phyloP scores from a whole-genome alignment of 1,140 invertebrate genomes.

The Coboldia fuscipes region DNA sequence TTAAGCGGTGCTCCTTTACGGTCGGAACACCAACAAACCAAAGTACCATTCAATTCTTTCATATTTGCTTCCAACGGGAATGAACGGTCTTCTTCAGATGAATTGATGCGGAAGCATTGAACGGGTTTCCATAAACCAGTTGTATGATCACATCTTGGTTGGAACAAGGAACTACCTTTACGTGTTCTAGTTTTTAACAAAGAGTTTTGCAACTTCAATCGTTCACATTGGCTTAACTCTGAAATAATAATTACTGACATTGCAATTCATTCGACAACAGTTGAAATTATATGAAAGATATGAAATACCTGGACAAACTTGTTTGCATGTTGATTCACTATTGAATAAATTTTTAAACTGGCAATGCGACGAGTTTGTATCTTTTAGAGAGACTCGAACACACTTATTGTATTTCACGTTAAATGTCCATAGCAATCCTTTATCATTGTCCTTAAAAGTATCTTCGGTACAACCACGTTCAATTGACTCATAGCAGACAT shows the following conservation, averaged over 20 bases:
- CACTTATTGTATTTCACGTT: conserved; percentile 54
- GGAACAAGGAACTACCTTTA: conserved; percentile 26
- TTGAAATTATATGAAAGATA: conserved; percentile 2
- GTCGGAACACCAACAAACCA: conserved; percentile 70
- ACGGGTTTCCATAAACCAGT: conserved; percentile 57
- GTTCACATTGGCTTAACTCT: conserved; percentile 59
- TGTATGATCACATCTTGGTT: conserved; percentile 45
- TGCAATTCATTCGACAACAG: conserved; percentile 3
- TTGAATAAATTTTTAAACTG: conserved; percentile 81
- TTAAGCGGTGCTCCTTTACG: conserved; percentile 56
- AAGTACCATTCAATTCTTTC: conserved; percentile 8
- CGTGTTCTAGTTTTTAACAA: conserved; percentile 41
- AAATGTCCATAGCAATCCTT: conserved; percentile 59
- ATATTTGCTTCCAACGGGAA: not conserved
- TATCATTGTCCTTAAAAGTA: conserved; percentile 23
- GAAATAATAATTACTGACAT: conserved; percentile 6
- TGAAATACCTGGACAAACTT: conserved; percentile 45
- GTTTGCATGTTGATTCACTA: conserved; percentile 56
- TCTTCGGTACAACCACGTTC: conserved; percentile 29
- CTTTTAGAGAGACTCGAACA: conserved; percentile 43
- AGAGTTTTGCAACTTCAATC: conserved; percentile 51
- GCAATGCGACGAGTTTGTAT: too few relatives aligned
- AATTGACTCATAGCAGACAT: conserved; percentile 58
- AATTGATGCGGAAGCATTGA: conserved; percentile 42
- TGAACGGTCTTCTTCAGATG: not conserved